Evolutionary conservation across 2,888 invertebrate genomes (phyloP).

Genomic region (Nymphalis urticae): DNA sequence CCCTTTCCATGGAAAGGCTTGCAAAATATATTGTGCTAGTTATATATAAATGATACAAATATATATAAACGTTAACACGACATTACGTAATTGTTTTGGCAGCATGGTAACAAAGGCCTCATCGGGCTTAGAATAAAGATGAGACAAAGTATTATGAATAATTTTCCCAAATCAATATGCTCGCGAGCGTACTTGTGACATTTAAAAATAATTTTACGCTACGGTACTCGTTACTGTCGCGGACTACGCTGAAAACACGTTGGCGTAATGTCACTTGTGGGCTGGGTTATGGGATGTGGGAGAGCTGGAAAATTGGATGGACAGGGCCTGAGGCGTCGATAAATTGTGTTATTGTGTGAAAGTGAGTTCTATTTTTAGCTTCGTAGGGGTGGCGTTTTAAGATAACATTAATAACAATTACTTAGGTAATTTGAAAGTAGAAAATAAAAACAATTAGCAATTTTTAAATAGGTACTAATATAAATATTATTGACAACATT

Average conservation of each 20-base stretch:
- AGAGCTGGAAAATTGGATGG: constrained; percentile 38
- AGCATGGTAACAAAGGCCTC: too few species aligned
- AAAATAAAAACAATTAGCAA: too few species aligned
- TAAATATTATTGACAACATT: too few species aligned
- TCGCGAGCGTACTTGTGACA: constrained; percentile 49
- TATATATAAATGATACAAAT: too few species aligned
- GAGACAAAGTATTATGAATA: constrained; percentile 3
- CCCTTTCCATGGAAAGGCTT: too few species aligned
- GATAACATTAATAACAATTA: neutral
- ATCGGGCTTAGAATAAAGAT: too few species aligned
- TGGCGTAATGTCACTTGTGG: constrained; percentile 36
- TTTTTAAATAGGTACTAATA: too few species aligned
- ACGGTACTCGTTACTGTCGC: constrained; percentile 49
- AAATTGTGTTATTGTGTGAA: constrained; percentile 2
- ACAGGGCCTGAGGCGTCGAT: constrained; percentile 19
- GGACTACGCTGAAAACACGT: constrained; percentile 38
- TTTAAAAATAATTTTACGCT: constrained; percentile 56
- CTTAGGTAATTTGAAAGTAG: too few species aligned
- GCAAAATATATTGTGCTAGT: too few species aligned
- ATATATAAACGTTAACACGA: too few species aligned
- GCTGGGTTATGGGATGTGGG: constrained; percentile 30
- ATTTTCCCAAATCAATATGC: constrained; percentile 33
- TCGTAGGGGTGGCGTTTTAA: neutral
- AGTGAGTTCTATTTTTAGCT: neutral
- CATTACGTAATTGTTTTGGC: too few species aligned